Evolutionary conservation across 2,888 invertebrate species (phyloP).

Genomic region (Hetaerina titia): DNA sequence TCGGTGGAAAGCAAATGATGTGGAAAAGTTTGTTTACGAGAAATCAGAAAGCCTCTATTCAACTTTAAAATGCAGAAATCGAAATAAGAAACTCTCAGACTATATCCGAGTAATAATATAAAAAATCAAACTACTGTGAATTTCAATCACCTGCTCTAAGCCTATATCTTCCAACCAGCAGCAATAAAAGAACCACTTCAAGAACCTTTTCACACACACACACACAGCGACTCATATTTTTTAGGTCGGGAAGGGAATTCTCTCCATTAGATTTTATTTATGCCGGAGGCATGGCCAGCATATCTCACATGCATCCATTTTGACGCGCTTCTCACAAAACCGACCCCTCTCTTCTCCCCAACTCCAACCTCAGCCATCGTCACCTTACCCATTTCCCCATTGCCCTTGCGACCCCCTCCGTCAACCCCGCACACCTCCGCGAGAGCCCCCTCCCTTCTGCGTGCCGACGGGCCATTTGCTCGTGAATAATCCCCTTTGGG

Average conservation of each 20-base stretch:
- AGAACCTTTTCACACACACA: not conserved
- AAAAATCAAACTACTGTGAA: not conserved
- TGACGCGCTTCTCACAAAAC: not conserved
- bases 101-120: no score
- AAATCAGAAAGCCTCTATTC: no score
- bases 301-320: not conserved
- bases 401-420: not conserved
- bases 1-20: no score
- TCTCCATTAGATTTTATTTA: not conserved
- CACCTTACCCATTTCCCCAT: not conserved
- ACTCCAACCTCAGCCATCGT: not conserved
- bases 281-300: not conserved
- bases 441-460: not conserved
- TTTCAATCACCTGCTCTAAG: not conserved
- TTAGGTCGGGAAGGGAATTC: not conserved
- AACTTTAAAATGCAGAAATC: no score
- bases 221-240: not conserved
- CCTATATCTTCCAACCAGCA: not conserved
- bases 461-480: constrained; percentile 35
- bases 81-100: no score
- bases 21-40: no score
- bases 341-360: not conserved
- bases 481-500: constrained; percentile 35
- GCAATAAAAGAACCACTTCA: not conserved
- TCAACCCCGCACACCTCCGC: not conserved